These are phyloP conservation scores for Ictidomys tridecemlineatus DNA, from an alignment of 2,113 vertebrate genomes.

Conservation along the genomic window DNA sequence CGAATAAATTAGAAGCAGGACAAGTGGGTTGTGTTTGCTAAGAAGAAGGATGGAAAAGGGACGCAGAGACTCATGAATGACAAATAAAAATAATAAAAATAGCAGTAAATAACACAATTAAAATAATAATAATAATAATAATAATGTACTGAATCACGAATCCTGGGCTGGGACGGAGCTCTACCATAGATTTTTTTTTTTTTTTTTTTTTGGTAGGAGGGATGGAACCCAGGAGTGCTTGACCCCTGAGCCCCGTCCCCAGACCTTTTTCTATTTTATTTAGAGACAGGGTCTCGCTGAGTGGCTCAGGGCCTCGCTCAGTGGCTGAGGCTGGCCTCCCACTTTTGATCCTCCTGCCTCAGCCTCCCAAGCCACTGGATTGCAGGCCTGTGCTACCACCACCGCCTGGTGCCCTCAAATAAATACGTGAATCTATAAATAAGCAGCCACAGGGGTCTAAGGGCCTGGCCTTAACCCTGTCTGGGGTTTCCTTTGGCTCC, in stretches of 20 bases:
- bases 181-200: too few relatives aligned
- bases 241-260: too few relatives aligned
- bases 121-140: neutral
- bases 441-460: neutral
- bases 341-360: too few relatives aligned
- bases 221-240: too few relatives aligned
- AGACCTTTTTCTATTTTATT: too few relatives aligned
- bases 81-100: neutral
- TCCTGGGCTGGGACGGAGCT: too few relatives aligned
- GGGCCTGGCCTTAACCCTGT: neutral
- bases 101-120: neutral
- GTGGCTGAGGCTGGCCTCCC: too few relatives aligned
- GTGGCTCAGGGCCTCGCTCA: too few relatives aligned
- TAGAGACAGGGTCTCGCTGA: too few relatives aligned
- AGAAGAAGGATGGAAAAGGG: neutral
- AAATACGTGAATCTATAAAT: neutral
- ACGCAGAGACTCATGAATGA: neutral
- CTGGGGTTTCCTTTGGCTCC: neutral
- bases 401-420: neutral
- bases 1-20: neutral
- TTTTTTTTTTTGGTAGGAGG: too few relatives aligned
- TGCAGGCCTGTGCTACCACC: too few relatives aligned
- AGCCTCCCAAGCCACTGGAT: too few relatives aligned
- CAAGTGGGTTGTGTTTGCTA: neutral
- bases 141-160: neutral